Conservation (phyloP, 2,888 invertebrate species). For the Sylvicola cinctus region DNA sequence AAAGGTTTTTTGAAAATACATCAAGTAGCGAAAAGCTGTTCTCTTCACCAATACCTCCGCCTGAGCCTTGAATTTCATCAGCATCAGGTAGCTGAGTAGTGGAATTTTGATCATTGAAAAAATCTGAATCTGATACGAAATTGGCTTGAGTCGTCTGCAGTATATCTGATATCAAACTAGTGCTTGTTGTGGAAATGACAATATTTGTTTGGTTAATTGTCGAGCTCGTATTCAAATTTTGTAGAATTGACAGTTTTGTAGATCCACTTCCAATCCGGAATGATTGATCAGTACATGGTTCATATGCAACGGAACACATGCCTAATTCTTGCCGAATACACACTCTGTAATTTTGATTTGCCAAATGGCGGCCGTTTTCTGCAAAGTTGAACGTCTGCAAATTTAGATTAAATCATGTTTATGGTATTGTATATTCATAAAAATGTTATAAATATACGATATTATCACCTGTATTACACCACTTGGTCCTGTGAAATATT, state of each 20-base stretch:
- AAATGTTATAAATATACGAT: too few species aligned
- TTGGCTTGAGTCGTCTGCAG: conserved; percentile 4
- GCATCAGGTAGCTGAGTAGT: conserved; percentile 2
- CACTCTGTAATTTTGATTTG: conserved; percentile 55
- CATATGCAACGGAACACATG: conserved; percentile 55
- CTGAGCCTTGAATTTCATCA: neutral
- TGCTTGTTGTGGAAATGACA: neutral
- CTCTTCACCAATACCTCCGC: conserved; percentile 14
- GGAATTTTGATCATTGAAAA: conserved; percentile 8
- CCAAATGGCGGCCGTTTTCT: conserved; percentile 59
- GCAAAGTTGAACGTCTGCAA: conserved; percentile 59
- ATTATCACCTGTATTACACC: conserved; percentile 36
- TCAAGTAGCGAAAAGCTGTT: neutral
- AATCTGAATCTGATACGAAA: conserved; percentile 8
- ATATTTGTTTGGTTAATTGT: neutral
- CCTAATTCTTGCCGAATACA: conserved; percentile 49
- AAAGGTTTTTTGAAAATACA: neutral
- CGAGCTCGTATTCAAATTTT: neutral
- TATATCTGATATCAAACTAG: neutral
- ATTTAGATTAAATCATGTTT: neutral
- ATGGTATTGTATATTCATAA: too few species aligned
- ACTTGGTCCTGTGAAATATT: conserved; percentile 36
- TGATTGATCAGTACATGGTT: conserved; percentile 52
- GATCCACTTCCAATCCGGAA: conserved; percentile 41
- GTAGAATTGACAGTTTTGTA: neutral